Base-by-base conservation (phyloP, 1,140 invertebrate species). In the Muscidifurax raptorellus region DNA sequence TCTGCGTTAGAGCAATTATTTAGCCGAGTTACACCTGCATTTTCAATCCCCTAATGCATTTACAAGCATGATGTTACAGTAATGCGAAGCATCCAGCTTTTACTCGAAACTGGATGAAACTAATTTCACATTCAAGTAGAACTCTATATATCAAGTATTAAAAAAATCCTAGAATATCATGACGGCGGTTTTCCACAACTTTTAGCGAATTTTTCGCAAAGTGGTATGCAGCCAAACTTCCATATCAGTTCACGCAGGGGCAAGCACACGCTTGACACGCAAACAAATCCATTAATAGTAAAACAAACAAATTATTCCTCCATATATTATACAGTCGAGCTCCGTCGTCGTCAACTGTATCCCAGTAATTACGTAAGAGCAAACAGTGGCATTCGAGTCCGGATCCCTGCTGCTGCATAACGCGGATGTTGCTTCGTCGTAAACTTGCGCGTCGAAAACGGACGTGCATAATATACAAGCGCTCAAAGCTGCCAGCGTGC, bases 391-490 rank as follows among this genome's bases (percentile, higher is more conserved):
- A 40, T 47, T 69, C 13, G 25, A 69, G 27, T 30, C 27, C 71
- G 71, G 71, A 40, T n/a, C 18, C 30, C 28, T 12, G 32, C 7
- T 32, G 32, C 30, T 69, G 25, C 66, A 69, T 69, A 32, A 74
- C 71, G 32, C 71, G 71, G 32, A 32, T 74, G 71, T 40, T 36
- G 28, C 32, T 22, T 18, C 32, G 22, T 22, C 71, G 71, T 69
- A 69, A 69, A 69, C 66, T 69, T 69, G 30, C 32, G 18, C 30
- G 72, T 40, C 72, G 72, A 36, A 74, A 74, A 36, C 72, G 72
- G 30, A 36, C n/a, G 40, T 77, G 75, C 44, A 52, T 77, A 47
- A 77, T 77, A 77, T 77, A 44, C 75, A 77, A 77, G 44, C 40
- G 75, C 75, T 77, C 75, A 30, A 52, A 40, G 75, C n/a, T 40